Evolutionary conservation across 2,113 vertebrate genomes (phyloP).

Genomic region (Rhegmatorhina hoffmannsi): DNA sequence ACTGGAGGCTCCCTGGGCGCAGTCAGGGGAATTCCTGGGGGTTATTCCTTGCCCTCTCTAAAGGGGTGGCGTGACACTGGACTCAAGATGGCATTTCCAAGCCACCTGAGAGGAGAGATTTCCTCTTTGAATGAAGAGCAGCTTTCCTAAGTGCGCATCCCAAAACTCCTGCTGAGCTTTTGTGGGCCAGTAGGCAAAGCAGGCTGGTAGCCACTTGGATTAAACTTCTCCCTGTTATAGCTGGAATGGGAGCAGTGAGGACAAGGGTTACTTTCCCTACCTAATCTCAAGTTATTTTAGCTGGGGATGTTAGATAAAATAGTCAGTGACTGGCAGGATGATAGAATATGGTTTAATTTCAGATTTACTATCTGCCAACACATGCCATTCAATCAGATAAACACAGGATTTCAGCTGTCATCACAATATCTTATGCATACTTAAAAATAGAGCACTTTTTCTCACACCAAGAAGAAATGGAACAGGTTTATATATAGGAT

Average conservation of each 20-base stretch:
- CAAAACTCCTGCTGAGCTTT: constrained; percentile 18
- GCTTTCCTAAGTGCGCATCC: neutral
- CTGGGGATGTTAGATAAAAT: constrained; percentile 34
- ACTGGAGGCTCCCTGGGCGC: neutral
- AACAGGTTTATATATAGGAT: constrained; percentile 53
- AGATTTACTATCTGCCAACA: constrained; percentile 72
- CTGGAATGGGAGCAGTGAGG: neutral
- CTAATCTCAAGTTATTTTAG: constrained; percentile 27
- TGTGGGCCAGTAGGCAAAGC: neutral
- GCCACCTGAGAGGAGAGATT: neutral
- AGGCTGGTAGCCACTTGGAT: neutral
- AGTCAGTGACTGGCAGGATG: constrained; percentile 43
- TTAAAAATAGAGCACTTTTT: constrained; percentile 68
- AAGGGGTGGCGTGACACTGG: neutral
- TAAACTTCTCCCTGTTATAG: neutral
- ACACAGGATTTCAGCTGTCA: constrained; percentile 69
- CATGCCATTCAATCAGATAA: constrained; percentile 69
- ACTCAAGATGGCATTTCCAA: neutral
- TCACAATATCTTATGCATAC: constrained; percentile 56
- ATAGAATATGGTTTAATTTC: constrained; percentile 66
- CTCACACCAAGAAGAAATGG: constrained; percentile 35
- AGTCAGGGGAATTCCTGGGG: accelerated
- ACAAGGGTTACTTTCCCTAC: neutral
- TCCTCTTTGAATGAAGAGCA: neutral
- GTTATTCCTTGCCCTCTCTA: neutral